Evolutionary conservation across 2,113 vertebrate species (phyloP).

Genomic region (Silurus asotus): DNA sequence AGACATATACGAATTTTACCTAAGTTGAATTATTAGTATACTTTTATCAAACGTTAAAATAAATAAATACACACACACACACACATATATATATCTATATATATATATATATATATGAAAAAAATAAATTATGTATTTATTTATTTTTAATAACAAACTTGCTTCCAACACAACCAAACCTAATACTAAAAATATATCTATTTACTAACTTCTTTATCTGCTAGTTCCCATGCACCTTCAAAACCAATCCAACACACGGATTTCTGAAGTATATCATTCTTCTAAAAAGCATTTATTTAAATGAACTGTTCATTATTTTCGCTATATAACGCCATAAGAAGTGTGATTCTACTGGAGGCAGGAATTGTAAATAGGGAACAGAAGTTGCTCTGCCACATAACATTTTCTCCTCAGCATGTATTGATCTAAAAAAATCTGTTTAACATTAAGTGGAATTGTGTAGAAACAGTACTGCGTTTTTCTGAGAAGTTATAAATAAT

Average conservation of each 20-base stretch:
- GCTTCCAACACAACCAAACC: not conserved
- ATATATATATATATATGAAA: not conserved
- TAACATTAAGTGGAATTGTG: slow-evolving; percentile 34
- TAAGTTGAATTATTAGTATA: not conserved
- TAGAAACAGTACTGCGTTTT: slow-evolving; percentile 11
- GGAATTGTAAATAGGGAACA: not conserved
- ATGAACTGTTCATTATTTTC: no score
- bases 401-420: slow-evolving; percentile 34
- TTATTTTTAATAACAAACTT: not conserved
- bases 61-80: no score
- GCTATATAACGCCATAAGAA: not conserved
- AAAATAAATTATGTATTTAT: no score
- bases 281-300: not conserved
- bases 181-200: not conserved
- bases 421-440: slow-evolving; percentile 50
- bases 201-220: not conserved
- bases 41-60: not conserved
- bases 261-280: not conserved
- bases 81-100: no score
- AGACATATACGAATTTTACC: not conserved
- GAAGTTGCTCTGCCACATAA: slow-evolving; percentile 36
- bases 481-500: slow-evolving; percentile 29
- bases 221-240: not conserved
- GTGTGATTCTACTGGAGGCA: not conserved
- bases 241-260: not conserved